A percentile compares a stretch with the other conserved stretches of the same genome.
These are phyloP conservation scores for Ephydatia muelleri DNA, from an alignment of 37 sponge, comb jelly and placozoan genomes.

Conservation along the genomic window DNA sequence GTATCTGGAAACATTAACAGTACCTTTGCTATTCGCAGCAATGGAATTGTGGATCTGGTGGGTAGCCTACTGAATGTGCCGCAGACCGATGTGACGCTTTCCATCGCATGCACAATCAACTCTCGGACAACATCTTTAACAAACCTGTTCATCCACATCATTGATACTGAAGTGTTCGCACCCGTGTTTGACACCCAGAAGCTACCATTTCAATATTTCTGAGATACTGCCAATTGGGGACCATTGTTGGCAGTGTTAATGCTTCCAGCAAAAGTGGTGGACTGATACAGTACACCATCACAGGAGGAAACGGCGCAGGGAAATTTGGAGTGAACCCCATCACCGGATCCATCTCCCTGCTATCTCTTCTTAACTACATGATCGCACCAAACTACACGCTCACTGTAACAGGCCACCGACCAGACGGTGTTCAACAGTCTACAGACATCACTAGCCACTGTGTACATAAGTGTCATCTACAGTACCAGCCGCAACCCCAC, in stretches of 20 bases:
- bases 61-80: conserved; percentile 25
- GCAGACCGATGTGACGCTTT: neutral
- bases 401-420: conserved; percentile 40
- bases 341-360: conserved; percentile 46
- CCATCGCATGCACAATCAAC: no score
- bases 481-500: conserved; percentile 39
- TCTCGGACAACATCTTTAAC: neutral
- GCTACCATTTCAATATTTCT: neutral
- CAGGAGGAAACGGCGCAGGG: conserved; percentile 53
- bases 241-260: conserved; percentile 23
- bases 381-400: conserved; percentile 24
- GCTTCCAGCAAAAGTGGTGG: conserved; percentile 44
- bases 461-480: conserved; percentile 33
- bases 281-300: conserved; percentile 39
- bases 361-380: conserved; percentile 45
- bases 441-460: neutral
- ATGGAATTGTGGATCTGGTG: conserved; percentile 45
- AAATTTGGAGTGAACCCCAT: conserved; percentile 37
- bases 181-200: conserved; percentile 39
- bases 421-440: conserved; percentile 19
- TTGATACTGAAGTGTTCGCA: conserved; percentile 43
- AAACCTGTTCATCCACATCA: conserved; percentile 23
- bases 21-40: conserved; percentile 16
- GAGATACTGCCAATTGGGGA: neutral
- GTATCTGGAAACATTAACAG: neutral